These are phyloP conservation scores for Trypoxylon attenuatum DNA, from an alignment of 2,888 invertebrate genomes.

Conservation along the genomic window DNA sequence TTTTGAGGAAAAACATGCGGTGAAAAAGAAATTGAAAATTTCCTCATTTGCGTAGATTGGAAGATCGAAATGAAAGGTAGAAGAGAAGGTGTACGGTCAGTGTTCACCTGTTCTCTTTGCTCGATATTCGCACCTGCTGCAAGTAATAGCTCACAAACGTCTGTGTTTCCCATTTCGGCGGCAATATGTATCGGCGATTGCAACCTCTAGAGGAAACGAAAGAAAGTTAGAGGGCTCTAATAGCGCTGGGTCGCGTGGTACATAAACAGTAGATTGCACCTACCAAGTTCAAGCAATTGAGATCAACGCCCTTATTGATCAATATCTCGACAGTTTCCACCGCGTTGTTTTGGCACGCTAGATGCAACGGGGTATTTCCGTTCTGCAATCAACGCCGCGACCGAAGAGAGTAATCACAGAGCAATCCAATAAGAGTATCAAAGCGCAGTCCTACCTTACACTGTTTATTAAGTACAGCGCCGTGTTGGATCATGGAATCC, in stretches of 20 bases:
- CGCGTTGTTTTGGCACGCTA: slow-evolving; percentile 84
- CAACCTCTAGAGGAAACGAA: slow-evolving; percentile 77
- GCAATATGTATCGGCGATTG: slow-evolving; percentile 89
- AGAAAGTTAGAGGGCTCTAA: not conserved
- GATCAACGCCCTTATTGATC: slow-evolving; percentile 82
- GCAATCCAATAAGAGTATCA: not conserved
- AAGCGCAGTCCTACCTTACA: slow-evolving; percentile 77
- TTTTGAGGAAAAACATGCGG: not conserved
- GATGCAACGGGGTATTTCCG: slow-evolving; percentile 84
- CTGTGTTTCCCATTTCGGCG: slow-evolving; percentile 82
- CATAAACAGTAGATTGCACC: no score
- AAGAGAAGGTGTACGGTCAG: slow-evolving; percentile 16
- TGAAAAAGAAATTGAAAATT: not conserved
- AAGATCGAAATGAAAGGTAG: not conserved
- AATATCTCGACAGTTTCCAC: slow-evolving; percentile 82
- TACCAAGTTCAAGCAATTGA: slow-evolving; percentile 85
- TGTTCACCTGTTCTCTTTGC: slow-evolving; percentile 77
- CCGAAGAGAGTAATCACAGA: not conserved
- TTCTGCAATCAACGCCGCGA: slow-evolving; percentile 73
- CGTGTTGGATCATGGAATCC: slow-evolving; percentile 80
- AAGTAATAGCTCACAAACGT: slow-evolving; percentile 79
- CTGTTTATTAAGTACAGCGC: slow-evolving; percentile 80
- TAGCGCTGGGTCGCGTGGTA: no score
- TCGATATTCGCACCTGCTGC: slow-evolving; percentile 82
- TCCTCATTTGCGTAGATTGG: no score